Evolutionary conservation across 2,797 vertebrate species (phyloP), one percentile per base, ranked within the genome.

Genomic region (Telmatherina bonti): DNA sequence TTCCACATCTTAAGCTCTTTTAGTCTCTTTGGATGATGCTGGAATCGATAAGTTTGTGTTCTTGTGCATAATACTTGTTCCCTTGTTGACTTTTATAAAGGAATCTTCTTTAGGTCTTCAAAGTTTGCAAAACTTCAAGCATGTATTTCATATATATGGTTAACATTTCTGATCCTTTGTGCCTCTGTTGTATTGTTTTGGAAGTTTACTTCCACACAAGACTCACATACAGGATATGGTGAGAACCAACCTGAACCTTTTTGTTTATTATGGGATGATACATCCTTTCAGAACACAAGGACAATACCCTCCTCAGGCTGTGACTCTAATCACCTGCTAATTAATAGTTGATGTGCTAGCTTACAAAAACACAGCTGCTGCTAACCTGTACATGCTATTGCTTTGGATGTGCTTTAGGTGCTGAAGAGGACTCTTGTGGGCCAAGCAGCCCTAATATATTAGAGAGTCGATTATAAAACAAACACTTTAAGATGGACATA

Each of bases 291-390:
- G 87, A 91, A 91, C 90, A 88, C 93, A 96, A 95, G 94, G 94
- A 94, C 94, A 88, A 91, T 90, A 72, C 85, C 86, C 93, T 95
- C 94, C 94, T 88, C 79, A 67, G 94, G 92, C 93, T 94, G 91
- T 93, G 94, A 95, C 94, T 94, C 95, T 96, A 96, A 96, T 96
- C 94, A 95, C 92, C 91, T 85, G 88, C 93, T 96, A 96, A 97
- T 96, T 96, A 96, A 96, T 95, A 96, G 94, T 93, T 95, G 93
- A 94, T 94, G 93, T 89, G 89, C 91, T 83, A 87, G 92, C 93
- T 94, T 95, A 93, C 89, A 91, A 89, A 95, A 94, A 93, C 89
- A 93, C 72, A 85, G 85, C 76, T 89, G 89, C 92, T 92, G 94
- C 94, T 96, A 94, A 93, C 91, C 89, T 91, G 87, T 49, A 84